Conservation (phyloP, 2,113 vertebrate species). For the Stegastes partitus region DNA sequence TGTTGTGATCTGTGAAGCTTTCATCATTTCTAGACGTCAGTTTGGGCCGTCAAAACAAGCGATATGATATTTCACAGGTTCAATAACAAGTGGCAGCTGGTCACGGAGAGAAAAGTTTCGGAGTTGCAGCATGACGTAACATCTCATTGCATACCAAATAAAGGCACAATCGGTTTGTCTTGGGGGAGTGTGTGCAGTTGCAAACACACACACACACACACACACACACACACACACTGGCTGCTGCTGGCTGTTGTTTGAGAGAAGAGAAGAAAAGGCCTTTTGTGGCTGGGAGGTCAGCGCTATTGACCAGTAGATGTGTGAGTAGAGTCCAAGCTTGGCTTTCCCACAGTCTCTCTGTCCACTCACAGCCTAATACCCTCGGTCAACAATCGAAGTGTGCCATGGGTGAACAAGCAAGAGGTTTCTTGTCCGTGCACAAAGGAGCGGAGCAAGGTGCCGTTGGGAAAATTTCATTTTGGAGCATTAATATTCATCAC, state of each 20-base stretch:
- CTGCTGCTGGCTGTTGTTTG: slow-evolving; percentile 64
- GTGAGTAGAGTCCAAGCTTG: slow-evolving; percentile 78
- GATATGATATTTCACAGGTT: slow-evolving; percentile 2
- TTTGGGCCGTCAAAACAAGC: not conserved
- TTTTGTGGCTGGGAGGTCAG: slow-evolving; percentile 80
- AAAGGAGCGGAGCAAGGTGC: slow-evolving; percentile 32
- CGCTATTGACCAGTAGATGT: slow-evolving; percentile 80
- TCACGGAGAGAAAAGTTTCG: slow-evolving; percentile 29
- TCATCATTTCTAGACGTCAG: no score
- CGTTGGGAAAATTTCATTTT: not conserved
- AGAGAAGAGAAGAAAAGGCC: slow-evolving; percentile 76
- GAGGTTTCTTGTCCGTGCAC: slow-evolving; percentile 61
- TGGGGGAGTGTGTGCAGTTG: not conserved
- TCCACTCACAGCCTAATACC: slow-evolving; percentile 75
- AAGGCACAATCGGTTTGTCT: slow-evolving; percentile 20
- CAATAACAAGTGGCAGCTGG: slow-evolving; percentile 40
- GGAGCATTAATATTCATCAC: slow-evolving; percentile 3
- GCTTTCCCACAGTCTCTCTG: slow-evolving; percentile 83
- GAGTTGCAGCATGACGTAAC: slow-evolving; percentile 16
- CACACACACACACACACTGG: slow-evolving; percentile 13
- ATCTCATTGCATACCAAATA: slow-evolving; percentile 46
- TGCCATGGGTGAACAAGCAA: slow-evolving; percentile 80
- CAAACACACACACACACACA: not conserved
- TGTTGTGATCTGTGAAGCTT: no score
- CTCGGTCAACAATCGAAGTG: slow-evolving; percentile 81